Percentiles rank a stretch among this genome's conserved stretches.
These are phyloP conservation scores for Irena cyanogastra DNA, from an alignment of 2,113 vertebrate species.

Conservation along the genomic window DNA sequence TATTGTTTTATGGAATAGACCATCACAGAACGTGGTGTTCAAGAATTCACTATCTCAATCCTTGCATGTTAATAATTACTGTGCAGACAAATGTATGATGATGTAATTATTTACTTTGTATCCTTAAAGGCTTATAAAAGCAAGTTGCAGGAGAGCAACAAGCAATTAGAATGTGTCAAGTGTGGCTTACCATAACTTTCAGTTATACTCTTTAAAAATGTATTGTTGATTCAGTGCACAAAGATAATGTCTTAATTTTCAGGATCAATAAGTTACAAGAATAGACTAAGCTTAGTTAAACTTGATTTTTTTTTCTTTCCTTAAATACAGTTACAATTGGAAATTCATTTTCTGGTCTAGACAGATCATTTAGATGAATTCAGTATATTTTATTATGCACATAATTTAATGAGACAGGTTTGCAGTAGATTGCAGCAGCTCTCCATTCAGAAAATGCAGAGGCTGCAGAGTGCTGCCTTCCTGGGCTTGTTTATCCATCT, in stretches of 20 bases:
- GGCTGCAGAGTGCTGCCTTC: background rate
- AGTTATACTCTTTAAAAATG: background rate
- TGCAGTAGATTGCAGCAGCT: background rate
- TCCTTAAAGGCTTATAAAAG: background rate
- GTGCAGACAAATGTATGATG: background rate
- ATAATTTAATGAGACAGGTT: background rate
- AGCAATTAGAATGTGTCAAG: constrained; percentile 23
- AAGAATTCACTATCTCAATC: background rate
- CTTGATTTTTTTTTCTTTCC: background rate
- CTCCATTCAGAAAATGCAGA: background rate
- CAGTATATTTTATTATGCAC: background rate
- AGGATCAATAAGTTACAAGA: constrained; percentile 21
- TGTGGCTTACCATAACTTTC: background rate
- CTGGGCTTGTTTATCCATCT: background rate
- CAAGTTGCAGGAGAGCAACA: background rate
- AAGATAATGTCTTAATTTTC: constrained; percentile 29
- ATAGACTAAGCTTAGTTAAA: background rate
- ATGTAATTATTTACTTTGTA: background rate
- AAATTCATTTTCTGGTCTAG: background rate
- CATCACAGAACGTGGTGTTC: background rate
- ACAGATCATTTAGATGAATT: background rate
- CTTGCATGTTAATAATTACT: background rate
- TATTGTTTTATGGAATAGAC: background rate
- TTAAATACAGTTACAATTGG: background rate
- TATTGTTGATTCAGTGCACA: background rate